Percentiles rank a stretch among this genome's conserved stretches.
These are phyloP conservation scores for Ornithoptera alexandrae DNA, from an alignment of 2,888 invertebrate genomes.

Conservation along the genomic window DNA sequence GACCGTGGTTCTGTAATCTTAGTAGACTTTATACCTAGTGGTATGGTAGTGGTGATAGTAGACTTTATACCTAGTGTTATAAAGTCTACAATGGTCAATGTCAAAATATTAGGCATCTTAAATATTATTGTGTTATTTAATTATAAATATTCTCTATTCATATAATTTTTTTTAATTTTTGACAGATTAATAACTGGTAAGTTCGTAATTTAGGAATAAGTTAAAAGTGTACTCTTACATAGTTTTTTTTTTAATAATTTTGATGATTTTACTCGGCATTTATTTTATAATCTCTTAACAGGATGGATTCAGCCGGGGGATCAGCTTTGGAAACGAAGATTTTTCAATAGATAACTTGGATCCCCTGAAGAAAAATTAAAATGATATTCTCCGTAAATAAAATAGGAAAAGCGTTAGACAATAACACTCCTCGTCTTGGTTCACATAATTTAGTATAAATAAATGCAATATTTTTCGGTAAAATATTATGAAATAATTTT, in stretches of 20 bases:
- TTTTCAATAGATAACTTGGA: slow-evolving; percentile 96
- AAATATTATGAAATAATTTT: slow-evolving; percentile 43
- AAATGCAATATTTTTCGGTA: slow-evolving; percentile 47
- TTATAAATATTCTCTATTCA: slow-evolving; percentile 20
- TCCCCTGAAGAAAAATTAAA: slow-evolving; percentile 89
- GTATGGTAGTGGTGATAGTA: too few species aligned
- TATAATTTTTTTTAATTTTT: slow-evolving; percentile 39
- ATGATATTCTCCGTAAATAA: slow-evolving; percentile 33
- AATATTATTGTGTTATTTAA: neutral
- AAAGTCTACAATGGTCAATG: too few species aligned
- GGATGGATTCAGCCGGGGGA: slow-evolving; percentile 94
- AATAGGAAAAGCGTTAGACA: slow-evolving; percentile 44
- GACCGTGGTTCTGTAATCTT: too few species aligned
- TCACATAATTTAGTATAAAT: slow-evolving; percentile 54
- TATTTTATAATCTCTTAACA: slow-evolving; percentile 66
- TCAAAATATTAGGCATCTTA: too few species aligned
- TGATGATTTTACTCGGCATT: neutral
- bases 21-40: too few species aligned
- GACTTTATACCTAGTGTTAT: too few species aligned
- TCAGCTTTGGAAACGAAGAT: slow-evolving; percentile 94
- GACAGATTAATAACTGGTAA: slow-evolving; percentile 59
- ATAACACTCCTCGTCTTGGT: slow-evolving; percentile 49
- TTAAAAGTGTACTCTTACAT: too few species aligned
- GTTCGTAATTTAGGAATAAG: slow-evolving; percentile 35
- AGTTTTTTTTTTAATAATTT: too few species aligned